Evolutionary conservation across 1,140 invertebrate species (phyloP).

Genomic region (Heliconius nattereri): DNA sequence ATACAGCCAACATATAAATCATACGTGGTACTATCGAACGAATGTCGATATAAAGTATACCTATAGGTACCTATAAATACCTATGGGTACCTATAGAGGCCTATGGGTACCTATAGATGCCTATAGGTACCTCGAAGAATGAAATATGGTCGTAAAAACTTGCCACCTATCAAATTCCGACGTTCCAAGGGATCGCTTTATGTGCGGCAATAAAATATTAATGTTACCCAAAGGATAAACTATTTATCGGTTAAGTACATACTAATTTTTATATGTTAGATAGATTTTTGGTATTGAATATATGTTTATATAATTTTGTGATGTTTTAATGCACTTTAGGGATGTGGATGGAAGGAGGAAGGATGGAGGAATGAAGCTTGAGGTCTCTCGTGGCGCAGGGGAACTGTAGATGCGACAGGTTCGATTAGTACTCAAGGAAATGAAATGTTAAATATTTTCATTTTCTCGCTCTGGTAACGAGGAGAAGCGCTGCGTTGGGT

Average conservation of each 20-base stretch:
- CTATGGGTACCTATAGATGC: no score
- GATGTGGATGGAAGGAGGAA: neutral
- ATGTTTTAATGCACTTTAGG: neutral
- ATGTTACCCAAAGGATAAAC: constrained; percentile 16
- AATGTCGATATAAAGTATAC: neutral
- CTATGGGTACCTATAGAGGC: no score
- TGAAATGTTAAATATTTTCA: neutral
- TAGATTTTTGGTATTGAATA: neutral
- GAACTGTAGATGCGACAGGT: neutral
- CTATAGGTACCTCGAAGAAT: neutral
- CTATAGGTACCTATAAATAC: no score
- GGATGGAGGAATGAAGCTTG: neutral
- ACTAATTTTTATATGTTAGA: constrained; percentile 4
- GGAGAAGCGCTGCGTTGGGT: neutral
- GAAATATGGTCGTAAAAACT: constrained; percentile 19
- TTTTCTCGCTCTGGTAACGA: neutral
- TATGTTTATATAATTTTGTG: neutral
- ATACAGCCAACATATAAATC: neutral
- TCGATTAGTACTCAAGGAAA: neutral
- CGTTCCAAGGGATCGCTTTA: constrained; percentile 15
- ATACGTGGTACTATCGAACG: constrained; percentile 1
- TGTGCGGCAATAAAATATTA: constrained; percentile 17
- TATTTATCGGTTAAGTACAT: constrained; percentile 3
- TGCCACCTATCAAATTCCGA: constrained; percentile 17
- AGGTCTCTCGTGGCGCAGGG: neutral